phyloP scores from a whole-genome alignment of 2,797 vertebrate genomes.

The Bovichtus variegatus region DNA sequence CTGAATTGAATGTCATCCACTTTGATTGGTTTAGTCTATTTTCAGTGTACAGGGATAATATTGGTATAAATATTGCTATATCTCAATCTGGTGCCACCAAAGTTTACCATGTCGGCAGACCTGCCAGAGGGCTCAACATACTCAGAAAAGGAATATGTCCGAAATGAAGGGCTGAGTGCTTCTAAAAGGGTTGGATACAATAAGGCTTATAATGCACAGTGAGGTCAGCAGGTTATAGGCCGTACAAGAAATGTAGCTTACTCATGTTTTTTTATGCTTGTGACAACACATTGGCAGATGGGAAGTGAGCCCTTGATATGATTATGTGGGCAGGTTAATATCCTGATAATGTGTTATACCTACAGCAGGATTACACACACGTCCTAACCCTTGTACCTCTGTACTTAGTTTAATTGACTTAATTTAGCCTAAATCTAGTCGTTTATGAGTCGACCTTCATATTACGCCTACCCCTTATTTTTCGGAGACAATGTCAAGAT shows the following conservation, averaged over 20 bases:
- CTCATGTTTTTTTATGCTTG: background rate
- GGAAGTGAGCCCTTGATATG: background rate
- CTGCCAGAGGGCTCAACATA: background rate
- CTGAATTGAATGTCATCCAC: background rate
- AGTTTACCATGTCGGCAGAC: background rate
- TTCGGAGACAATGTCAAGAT: too few relatives aligned
- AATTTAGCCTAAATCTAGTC: background rate
- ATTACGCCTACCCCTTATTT: too few relatives aligned
- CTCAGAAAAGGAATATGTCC: conserved; percentile 4
- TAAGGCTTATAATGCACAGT: background rate
- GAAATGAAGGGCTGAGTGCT: conserved; percentile 4
- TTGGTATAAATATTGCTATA: background rate
- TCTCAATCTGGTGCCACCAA: background rate
- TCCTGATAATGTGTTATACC: background rate
- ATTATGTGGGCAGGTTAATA: background rate
- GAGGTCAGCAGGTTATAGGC: background rate
- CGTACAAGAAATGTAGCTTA: background rate
- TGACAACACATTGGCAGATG: background rate
- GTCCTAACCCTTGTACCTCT: background rate
- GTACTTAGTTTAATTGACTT: too few relatives aligned
- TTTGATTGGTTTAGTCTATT: background rate
- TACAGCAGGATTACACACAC: background rate
- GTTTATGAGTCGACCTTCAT: too few relatives aligned
- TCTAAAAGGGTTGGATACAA: background rate
- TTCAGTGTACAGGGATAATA: background rate